These are phyloP conservation scores for Tiphia femorata DNA, from an alignment of 2,888 invertebrate genomes.

Conservation along the genomic window DNA sequence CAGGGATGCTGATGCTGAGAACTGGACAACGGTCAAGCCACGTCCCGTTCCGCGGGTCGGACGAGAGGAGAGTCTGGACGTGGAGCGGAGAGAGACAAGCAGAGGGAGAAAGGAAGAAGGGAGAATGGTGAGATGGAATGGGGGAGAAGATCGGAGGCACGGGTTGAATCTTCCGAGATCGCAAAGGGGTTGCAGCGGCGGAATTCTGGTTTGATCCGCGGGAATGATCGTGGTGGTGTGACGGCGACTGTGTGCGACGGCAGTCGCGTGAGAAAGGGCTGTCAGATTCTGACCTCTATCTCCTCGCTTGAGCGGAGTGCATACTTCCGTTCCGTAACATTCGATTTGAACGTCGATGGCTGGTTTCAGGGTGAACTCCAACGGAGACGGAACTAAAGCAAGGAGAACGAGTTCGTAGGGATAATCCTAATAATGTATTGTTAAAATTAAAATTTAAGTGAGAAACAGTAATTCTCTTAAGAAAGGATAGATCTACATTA, in stretches of 20 bases:
- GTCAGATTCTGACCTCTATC: slow-evolving; percentile 61
- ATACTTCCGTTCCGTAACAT: slow-evolving; percentile 10
- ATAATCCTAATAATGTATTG: too few species aligned
- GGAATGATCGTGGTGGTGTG: too few species aligned
- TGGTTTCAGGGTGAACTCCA: too few species aligned
- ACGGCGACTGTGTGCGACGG: too few species aligned
- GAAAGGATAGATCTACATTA: too few species aligned
- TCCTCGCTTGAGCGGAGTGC: slow-evolving; percentile 10
- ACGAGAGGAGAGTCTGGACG: slow-evolving; percentile 5
- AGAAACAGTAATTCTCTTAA: too few species aligned
- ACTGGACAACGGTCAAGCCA: slow-evolving; percentile 68
- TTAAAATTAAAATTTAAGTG: too few species aligned
- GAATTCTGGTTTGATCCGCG: slow-evolving; percentile 67
- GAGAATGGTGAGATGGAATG: slow-evolving; percentile 39
- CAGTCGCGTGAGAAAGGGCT: slow-evolving; percentile 66
- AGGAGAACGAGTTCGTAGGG: too few species aligned
- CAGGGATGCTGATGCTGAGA: slow-evolving; percentile 62
- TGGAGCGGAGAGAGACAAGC: slow-evolving; percentile 4
- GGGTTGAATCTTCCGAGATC: slow-evolving; percentile 61
- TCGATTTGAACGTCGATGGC: too few species aligned
- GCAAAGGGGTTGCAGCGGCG: slow-evolving; percentile 60
- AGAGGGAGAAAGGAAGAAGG: slow-evolving; percentile 33
- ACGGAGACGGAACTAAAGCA: too few species aligned
- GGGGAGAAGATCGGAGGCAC: slow-evolving; percentile 31
- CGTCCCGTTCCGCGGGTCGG: slow-evolving; percentile 10